Evolutionary conservation across 2,797 vertebrate genomes (phyloP).

Genomic region (Rhadinocentrus ornatus): DNA sequence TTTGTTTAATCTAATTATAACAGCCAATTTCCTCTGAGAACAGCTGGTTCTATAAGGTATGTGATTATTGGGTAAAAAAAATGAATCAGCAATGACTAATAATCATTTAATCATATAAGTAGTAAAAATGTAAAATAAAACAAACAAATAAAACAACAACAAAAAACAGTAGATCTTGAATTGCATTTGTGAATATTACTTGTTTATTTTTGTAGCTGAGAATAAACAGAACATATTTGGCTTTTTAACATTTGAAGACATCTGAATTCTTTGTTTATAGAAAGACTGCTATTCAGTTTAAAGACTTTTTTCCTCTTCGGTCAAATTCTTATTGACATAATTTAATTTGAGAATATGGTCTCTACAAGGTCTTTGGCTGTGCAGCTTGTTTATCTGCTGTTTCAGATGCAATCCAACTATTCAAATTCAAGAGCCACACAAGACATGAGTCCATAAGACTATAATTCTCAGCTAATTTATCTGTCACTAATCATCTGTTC

Average conservation of each 20-base stretch:
- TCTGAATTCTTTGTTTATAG: not conserved
- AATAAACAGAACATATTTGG: not conserved
- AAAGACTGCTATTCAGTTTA: not conserved
- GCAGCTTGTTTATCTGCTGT: conserved; percentile 2
- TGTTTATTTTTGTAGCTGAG: not conserved
- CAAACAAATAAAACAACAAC: not conserved
- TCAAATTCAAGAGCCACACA: conserved; percentile 25
- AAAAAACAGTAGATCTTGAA: not conserved
- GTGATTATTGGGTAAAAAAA: not conserved
- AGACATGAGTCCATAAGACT: conserved; percentile 12
- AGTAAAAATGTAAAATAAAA: not conserved
- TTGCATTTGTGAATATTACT: not conserved
- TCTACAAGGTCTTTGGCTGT: not conserved
- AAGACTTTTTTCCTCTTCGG: not conserved
- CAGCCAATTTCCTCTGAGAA: not conserved
- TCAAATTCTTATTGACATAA: not conserved
- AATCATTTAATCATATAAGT: not conserved
- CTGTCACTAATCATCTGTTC: conserved; percentile 45
- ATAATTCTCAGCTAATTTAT: conserved; percentile 40
- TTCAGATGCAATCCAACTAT: not conserved
- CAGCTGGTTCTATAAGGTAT: not conserved
- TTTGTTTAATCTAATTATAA: conserved; percentile 43
- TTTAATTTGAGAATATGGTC: not conserved
- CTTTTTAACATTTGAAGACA: not conserved
- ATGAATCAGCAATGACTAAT: not conserved